Conservation (phyloP, 2,797 vertebrate genomes). For the Buceros bicornis region DNA sequence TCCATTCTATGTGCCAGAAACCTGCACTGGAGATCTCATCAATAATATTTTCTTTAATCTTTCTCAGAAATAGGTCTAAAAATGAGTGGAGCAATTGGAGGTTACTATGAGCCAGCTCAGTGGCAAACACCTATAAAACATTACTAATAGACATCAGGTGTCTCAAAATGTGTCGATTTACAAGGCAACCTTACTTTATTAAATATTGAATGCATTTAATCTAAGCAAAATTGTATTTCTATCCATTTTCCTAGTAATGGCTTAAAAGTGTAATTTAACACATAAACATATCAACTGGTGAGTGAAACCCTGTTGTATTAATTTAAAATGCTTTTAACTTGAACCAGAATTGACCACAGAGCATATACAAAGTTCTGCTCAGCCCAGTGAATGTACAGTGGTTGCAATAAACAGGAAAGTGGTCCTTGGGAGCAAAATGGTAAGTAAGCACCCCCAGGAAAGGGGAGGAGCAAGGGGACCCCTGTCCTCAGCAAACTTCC, state of each 20-base stretch:
- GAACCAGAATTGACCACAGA: background rate
- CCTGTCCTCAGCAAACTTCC: no score
- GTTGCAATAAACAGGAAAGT: no score
- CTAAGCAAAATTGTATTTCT: background rate
- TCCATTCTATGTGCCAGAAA: background rate
- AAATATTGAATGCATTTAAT: background rate
- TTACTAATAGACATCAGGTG: accelerated
- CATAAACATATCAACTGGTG: background rate
- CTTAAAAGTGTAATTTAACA: background rate
- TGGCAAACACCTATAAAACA: background rate
- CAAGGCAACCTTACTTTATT: background rate
- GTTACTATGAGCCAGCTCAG: background rate
- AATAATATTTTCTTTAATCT: background rate
- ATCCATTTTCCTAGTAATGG: background rate
- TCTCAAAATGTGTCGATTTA: background rate
- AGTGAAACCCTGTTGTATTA: background rate
- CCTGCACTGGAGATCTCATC: background rate
- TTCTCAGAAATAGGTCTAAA: background rate
- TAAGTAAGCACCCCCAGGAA: no score
- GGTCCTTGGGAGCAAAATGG: no score
- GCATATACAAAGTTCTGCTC: no score
- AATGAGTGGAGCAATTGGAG: background rate
- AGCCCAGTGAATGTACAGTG: no score
- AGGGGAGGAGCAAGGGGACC: no score
- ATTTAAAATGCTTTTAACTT: background rate